Base-by-base conservation (phyloP, 2,797 vertebrate genomes). In the Mus caroli region DNA sequence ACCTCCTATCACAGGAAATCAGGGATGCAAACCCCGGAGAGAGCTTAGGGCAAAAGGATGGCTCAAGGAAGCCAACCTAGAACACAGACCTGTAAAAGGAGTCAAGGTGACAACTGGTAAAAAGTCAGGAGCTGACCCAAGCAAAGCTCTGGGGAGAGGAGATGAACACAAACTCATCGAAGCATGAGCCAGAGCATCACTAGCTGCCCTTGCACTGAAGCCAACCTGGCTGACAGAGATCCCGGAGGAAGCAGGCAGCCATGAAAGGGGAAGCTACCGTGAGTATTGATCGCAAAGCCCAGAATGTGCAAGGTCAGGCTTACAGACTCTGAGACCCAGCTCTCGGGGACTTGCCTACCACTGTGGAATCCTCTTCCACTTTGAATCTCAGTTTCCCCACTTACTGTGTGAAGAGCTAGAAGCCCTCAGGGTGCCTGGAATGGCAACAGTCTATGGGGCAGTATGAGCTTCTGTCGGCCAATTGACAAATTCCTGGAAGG, bases 291-390 rank as follows among this genome's bases (percentile, higher is more conserved):
- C 20, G 24, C 31, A 4, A 2, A 83, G 46, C 62, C 71, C 13
- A 12, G 67, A 58, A 67, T 15, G 40, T 90, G 15, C 73, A 86
- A 89, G 60, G 12, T 43, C 3, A 75, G 22, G 88, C 84, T 0
- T n/a, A 19, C 6, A 43, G 40, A 3, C 0, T 14, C 60, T n/a
- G 50, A 90, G 71, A 62, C 24, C 8, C n/a, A 56, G 24, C 20
- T 80, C 79, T 22, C 87, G 79, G 60, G 19, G 69, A 73, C 56
- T 56, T 91, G 19, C 69, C 85, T 84, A 58, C 50, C 52, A 26
- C 58, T 40, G n/a, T 8, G 31, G 50, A 90, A 14, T 34, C 40
- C 0, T 26, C 79, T 17, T 75, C 56, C n/a, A 73, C 77, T 80
- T 34, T 78, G n/a, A 43, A 50, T 64, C 60, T 91, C 78, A 50